Evolutionary conservation across 2,888 invertebrate species (phyloP).

Genomic region (Carpatolechia fugitivella): DNA sequence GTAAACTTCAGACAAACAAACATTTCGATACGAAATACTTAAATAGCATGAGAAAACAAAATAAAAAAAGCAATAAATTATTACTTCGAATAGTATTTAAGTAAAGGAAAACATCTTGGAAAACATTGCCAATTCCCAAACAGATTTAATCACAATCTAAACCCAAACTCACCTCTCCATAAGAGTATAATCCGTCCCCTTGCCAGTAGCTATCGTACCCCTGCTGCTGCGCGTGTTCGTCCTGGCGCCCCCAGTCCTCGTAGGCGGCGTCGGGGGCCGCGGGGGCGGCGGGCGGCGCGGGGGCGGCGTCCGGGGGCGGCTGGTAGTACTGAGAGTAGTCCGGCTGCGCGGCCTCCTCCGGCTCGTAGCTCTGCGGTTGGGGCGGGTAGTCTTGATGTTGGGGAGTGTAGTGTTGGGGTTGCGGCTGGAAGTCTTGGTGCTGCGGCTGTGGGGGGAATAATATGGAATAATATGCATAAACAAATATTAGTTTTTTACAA

Average conservation of each 20-base stretch:
- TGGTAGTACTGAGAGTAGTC: constrained; percentile 21
- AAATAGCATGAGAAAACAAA: too few species aligned
- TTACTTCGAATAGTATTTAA: too few species aligned
- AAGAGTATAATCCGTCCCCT: neutral
- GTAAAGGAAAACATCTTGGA: too few species aligned
- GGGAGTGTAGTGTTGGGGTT: too few species aligned
- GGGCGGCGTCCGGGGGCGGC: neutral
- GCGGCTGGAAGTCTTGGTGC: constrained; percentile 33
- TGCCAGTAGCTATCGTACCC: constrained; percentile 1
- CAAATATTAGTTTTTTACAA: too few species aligned
- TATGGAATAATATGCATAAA: too few species aligned
- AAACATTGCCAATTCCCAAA: too few species aligned
- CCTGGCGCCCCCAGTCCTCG: neutral
- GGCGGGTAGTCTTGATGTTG: too few species aligned
- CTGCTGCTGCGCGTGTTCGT: neutral
- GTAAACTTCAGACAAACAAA: too few species aligned
- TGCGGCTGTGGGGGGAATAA: constrained; percentile 29
- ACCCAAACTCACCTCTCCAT: constrained; percentile 3
- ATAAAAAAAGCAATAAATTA: too few species aligned
- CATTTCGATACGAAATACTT: too few species aligned
- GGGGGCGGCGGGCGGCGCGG: neutral
- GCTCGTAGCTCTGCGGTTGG: constrained; percentile 21
- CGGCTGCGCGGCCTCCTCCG: constrained; percentile 17
- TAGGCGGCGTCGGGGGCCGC: neutral
- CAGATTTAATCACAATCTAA: too few species aligned